Conservation (phyloP, 2,797 vertebrate genomes). For the Rhinella marina region DNA sequence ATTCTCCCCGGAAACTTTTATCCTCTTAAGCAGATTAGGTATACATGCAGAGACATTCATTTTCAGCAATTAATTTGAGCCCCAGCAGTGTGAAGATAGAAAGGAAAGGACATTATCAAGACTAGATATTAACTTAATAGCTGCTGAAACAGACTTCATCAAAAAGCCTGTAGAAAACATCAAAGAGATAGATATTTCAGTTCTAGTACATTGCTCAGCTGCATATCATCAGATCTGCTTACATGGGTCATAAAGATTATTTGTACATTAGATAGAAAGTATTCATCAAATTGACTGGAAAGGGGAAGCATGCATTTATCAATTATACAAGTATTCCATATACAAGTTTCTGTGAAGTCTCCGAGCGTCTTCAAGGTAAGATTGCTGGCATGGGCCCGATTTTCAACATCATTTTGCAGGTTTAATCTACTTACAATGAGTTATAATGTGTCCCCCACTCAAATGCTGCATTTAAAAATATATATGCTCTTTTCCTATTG, state of each 20-base stretch:
- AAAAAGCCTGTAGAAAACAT: constrained; percentile 76
- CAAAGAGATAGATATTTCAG: constrained; percentile 80
- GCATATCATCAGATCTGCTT: constrained; percentile 79
- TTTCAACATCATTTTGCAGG: neutral
- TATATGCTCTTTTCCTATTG: neutral
- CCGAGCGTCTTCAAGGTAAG: neutral
- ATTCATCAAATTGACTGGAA: constrained; percentile 73
- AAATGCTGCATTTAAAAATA: neutral
- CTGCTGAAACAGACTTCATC: constrained; percentile 82
- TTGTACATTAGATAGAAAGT: constrained; percentile 76
- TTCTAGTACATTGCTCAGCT: constrained; percentile 83
- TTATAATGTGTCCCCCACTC: neutral
- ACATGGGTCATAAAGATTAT: constrained; percentile 82
- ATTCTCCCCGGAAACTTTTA: constrained; percentile 67
- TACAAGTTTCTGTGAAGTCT: constrained; percentile 17
- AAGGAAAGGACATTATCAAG: constrained; percentile 81
- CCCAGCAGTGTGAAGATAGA: constrained; percentile 77
- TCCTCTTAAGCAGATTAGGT: constrained; percentile 69
- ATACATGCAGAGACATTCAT: constrained; percentile 75
- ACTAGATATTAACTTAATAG: constrained; percentile 83
- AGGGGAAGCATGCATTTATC: constrained; percentile 56
- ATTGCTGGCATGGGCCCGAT: neutral
- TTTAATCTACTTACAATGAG: neutral
- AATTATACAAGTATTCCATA: constrained; percentile 50
- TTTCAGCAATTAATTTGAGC: constrained; percentile 78